A percentile compares a stretch with the other conserved stretches of the same genome.
Evolutionary conservation across 2,888 invertebrate species (phyloP).

Genomic region (Ecdyonurus torrentis): DNA sequence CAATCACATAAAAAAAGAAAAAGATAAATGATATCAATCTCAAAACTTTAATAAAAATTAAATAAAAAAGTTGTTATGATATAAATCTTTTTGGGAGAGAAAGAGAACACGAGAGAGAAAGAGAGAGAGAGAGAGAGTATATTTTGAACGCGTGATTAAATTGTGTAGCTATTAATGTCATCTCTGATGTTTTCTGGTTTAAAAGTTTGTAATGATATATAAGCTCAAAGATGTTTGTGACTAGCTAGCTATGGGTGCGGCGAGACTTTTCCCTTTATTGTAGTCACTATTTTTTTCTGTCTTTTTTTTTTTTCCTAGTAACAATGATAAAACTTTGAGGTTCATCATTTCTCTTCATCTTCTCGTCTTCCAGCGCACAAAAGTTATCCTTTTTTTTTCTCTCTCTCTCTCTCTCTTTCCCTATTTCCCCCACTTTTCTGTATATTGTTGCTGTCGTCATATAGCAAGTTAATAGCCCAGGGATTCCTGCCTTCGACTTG

Average conservation of each 20-base stretch:
- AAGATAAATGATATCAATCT: no score
- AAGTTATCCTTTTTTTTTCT: background rate
- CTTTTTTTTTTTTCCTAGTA: no score
- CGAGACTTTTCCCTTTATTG: no score
- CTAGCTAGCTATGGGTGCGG: no score
- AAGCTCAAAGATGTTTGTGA: background rate
- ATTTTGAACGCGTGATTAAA: no score
- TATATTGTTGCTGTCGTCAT: background rate
- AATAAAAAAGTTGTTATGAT: no score
- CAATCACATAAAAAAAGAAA: no score
- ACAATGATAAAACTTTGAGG: background rate
- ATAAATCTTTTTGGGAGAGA: no score
- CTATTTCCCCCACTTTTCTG: background rate
- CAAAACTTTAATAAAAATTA: no score
- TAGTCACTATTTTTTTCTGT: no score
- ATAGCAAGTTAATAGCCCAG: background rate
- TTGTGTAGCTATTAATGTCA: background rate
- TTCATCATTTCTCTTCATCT: background rate
- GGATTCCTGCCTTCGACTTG: background rate
- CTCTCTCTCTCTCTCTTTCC: background rate
- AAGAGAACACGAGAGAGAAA: no score
- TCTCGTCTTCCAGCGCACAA: background rate
- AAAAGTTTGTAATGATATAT: background rate
- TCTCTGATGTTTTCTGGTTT: background rate
- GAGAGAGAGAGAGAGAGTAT: no score